Evolutionary conservation across 2,888 invertebrate species (phyloP), one percentile per base, ranked within the genome.

Genomic region (Furcula furcula): DNA sequence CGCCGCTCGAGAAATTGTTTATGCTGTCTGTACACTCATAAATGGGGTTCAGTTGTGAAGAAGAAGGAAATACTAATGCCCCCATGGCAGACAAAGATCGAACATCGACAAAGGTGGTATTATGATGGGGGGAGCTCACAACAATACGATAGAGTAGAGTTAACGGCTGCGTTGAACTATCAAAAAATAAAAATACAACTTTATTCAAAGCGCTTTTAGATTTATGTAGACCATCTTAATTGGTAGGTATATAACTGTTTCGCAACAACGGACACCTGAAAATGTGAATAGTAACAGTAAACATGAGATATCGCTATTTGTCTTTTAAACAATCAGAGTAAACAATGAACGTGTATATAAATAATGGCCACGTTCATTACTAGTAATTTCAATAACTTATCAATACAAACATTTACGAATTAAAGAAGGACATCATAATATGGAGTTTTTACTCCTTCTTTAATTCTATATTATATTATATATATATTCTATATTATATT

Each of bases 1-100:
- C 76, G 75, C 76, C 62, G 78, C 63, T 73, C 69, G 73, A 76
- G 78, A 78, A 73, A 83, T 79, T 81, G 79, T 86, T 83, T 82
- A 77, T 83, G 76, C 79, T 74, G 74, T 72, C 76, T 68, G 77
- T 72, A 71, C 71, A 65, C 60, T 64, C 66, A 73, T 76, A 75
- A 77, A 80, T 84, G 72, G 83, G 83, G 82, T 81, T 76, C 76
- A 69, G 66, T 58, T 66, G 65, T 59, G 69, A 77, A 63, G 40
- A 68, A 66, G 71, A 78, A 47, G 49, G 71, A 58, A 52, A 73
- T 73, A 76, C 38, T 19, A 35, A 36, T 36, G 22, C 23, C 45
- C 41, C 13, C 35, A 40, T 34, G 78, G 35, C 40, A 29, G 68
- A 82, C 47, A 72, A 59, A 54, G 80, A 81, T 34, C 36, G 51